Evolutionary conservation across 2,888 invertebrate genomes (phyloP).

Genomic region (Abrostola triplasia): DNA sequence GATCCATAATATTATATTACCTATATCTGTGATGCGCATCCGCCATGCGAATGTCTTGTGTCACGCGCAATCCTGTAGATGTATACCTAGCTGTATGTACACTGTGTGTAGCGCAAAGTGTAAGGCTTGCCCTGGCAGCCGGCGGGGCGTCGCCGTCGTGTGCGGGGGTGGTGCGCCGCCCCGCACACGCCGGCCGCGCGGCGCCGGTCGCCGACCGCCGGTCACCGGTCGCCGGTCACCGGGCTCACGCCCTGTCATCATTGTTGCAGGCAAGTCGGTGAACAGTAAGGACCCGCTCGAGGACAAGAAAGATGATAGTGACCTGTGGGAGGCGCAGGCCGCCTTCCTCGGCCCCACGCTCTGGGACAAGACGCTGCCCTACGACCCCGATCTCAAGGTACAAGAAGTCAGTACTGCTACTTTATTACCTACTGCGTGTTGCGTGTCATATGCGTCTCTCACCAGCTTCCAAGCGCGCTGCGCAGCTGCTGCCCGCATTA

Average conservation of each 20-base stretch:
- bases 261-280: constrained; percentile 90
- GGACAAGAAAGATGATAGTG: constrained; percentile 94
- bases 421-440: constrained; percentile 83
- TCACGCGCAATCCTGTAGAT: constrained; percentile 16
- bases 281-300: constrained; percentile 89
- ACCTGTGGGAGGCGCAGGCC: constrained; percentile 97
- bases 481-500: constrained; percentile 69
- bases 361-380: constrained; percentile 97
- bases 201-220: constrained; percentile 14
- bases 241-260: constrained; percentile 76
- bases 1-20: not conserved
- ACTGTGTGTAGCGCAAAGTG: constrained; percentile 14
- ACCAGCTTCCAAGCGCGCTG: constrained; percentile 59
- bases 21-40: constrained; percentile 6
- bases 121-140: constrained; percentile 11
- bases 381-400: constrained; percentile 98
- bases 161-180: constrained; percentile 33
- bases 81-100: constrained; percentile 23
- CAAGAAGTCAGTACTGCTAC: constrained; percentile 89
- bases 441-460: constrained; percentile 73
- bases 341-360: constrained; percentile 98
- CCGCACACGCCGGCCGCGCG: constrained; percentile 35
- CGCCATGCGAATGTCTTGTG: constrained; percentile 22
- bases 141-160: constrained; percentile 27
- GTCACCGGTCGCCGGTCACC: constrained; percentile 19